Evolutionary conservation across 2,797 vertebrate species (phyloP).

Genomic region (Furcifer pardalis): DNA sequence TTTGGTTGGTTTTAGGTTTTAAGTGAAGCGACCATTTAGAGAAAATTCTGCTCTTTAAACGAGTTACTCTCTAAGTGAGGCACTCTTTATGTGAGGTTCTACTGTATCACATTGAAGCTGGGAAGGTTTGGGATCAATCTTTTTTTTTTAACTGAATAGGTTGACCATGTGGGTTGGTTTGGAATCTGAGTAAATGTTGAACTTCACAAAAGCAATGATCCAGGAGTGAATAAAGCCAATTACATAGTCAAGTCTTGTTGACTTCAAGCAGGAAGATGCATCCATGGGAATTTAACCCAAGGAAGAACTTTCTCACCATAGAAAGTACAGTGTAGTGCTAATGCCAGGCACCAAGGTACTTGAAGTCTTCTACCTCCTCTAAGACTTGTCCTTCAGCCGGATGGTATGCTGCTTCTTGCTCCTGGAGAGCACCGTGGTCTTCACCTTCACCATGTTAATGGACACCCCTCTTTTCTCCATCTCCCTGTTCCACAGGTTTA

Average conservation of each 20-base stretch:
- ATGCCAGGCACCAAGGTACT: background rate
- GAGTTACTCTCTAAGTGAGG: no score
- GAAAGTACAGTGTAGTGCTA: background rate
- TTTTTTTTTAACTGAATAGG: background rate
- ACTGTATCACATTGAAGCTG: background rate
- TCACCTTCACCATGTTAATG: no score
- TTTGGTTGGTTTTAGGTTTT: no score
- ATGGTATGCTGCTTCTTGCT: no score
- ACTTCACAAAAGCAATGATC: background rate
- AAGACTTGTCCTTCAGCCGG: no score
- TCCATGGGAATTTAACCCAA: background rate
- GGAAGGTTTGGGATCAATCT: background rate
- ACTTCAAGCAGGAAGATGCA: background rate
- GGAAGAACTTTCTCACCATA: background rate
- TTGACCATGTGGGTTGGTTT: background rate
- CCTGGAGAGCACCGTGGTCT: no score
- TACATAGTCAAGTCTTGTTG: background rate
- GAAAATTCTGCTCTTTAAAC: no score
- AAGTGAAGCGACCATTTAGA: no score
- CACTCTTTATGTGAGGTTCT: no score
- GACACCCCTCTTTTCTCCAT: no score
- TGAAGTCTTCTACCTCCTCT: no score
- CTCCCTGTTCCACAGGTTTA: no score
- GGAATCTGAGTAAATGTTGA: background rate
- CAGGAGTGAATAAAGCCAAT: background rate